Evolutionary conservation across 2,888 invertebrate genomes (phyloP).

Genomic region (Ectemnius lituratus): DNA sequence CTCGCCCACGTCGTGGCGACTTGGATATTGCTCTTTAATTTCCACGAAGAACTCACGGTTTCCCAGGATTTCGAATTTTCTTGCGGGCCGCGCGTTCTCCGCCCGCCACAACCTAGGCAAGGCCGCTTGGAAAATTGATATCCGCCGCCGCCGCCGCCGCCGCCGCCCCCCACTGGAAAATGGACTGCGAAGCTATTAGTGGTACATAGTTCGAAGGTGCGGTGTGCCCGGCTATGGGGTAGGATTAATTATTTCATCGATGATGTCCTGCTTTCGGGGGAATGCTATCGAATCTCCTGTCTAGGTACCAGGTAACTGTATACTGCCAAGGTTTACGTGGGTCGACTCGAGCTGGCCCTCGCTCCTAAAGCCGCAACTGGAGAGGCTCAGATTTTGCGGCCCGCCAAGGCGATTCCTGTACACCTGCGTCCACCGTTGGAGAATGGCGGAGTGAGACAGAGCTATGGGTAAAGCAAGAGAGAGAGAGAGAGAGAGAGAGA

Average conservation of each 20-base stretch:
- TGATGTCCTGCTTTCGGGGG: constrained; percentile 36
- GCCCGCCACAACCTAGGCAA: too few species aligned
- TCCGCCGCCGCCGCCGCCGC: too few species aligned
- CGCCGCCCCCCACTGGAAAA: too few species aligned
- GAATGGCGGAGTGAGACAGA: neutral
- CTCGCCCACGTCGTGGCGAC: neutral
- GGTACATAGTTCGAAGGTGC: neutral
- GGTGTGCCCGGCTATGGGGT: neutral
- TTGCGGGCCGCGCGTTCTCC: too few species aligned
- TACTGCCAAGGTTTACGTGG: constrained; percentile 24
- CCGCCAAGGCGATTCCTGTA: constrained; percentile 47
- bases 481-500: neutral
- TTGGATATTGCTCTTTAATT: constrained; percentile 18
- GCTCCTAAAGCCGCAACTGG: constrained; percentile 46
- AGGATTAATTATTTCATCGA: constrained; percentile 57
- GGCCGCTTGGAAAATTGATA: constrained; percentile 3
- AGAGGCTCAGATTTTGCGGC: constrained; percentile 57
- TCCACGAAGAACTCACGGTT: constrained; percentile 32
- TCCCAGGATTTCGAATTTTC: constrained; percentile 4
- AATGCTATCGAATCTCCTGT: constrained; percentile 45
- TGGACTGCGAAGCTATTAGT: neutral
- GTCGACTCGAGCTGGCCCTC: constrained; percentile 34
- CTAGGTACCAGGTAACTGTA: constrained; percentile 40
- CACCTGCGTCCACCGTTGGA: constrained; percentile 56
- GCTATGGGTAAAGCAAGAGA: neutral